Conservation (phyloP, 2,797 vertebrate species). For the Petrocephalus sullivani region DNA sequence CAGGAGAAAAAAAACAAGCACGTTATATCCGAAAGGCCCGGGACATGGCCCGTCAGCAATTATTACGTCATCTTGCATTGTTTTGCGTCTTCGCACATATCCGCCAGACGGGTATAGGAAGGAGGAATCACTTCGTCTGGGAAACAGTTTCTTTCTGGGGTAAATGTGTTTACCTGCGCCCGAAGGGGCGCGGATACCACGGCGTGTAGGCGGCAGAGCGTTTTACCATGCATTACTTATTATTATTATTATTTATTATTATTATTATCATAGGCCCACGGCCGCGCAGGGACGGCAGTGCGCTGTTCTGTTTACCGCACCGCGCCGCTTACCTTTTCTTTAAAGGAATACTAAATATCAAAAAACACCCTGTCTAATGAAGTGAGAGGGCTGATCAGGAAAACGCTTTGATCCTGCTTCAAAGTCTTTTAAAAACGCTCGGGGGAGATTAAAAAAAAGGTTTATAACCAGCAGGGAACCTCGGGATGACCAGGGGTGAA, state of each 20-base stretch:
- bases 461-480: background rate
- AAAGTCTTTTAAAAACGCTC: background rate
- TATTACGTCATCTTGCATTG: background rate
- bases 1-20: constrained; percentile 12
- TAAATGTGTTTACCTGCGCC: background rate
- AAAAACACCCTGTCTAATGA: background rate
- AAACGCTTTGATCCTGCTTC: background rate
- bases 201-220: background rate
- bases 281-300: background rate
- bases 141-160: background rate
- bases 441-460: background rate
- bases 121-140: background rate
- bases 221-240: background rate
- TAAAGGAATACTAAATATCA: background rate
- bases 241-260: too few species aligned
- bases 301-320: background rate
- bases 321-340: background rate
- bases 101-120: background rate
- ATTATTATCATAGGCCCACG: background rate
- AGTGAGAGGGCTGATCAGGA: constrained; percentile 11
- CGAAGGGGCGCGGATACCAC: background rate
- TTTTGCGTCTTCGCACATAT: background rate
- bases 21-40: constrained; percentile 16
- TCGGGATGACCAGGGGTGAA: background rate
- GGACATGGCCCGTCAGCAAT: background rate